Evolutionary conservation across 2,797 vertebrate genomes (phyloP), one percentile per base, ranked within the genome.

Genomic region (Falco berigora): DNA sequence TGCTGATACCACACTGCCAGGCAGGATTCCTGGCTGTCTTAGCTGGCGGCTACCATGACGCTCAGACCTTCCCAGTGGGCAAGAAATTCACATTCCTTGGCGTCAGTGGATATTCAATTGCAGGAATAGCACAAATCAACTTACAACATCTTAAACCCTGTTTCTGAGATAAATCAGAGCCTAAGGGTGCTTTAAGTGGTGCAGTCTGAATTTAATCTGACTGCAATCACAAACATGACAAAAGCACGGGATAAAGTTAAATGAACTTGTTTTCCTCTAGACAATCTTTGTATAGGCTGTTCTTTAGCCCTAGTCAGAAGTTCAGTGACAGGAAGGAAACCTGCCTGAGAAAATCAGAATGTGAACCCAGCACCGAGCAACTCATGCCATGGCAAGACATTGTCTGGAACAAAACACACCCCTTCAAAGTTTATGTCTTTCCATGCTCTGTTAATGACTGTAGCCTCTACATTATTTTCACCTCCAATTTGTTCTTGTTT

Each of bases 51-150:
- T 98, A 98, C 98, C 12, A 76, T 98, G 94, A 98, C 96, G 88
- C 97, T 98, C 96, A 98, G 96, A 95, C 97, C 93, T 95, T 98
- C 74, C 98, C 97, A 97, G 96, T 94, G 83, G 98, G 96, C 72
- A 98, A 95, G 93, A 98, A 97, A 96, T 97, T 98, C 96, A 98
- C 98, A 92, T 98, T 98, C 83, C 97, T 98, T 94, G 98, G 96
- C 96, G 98, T 98, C 75, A 96, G 86, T 86, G 98, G 97, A 96
- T 98, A 98, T 84, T 97, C 98, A 95, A 97, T 98, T 98, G 88
- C 34, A 97, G 66, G 96, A 96, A 97, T 64, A 95, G 78, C 21
- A 86, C n/a, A 95, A 93, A 95, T 94, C 93, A 96, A 95, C 46
- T 96, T 77, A 77, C 0, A 62, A 66, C 38, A 92, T 74, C 40